Evolutionary conservation across 2,888 invertebrate genomes (phyloP), one percentile per base, ranked within the genome.

Genomic region (Bellardia pandia): DNA sequence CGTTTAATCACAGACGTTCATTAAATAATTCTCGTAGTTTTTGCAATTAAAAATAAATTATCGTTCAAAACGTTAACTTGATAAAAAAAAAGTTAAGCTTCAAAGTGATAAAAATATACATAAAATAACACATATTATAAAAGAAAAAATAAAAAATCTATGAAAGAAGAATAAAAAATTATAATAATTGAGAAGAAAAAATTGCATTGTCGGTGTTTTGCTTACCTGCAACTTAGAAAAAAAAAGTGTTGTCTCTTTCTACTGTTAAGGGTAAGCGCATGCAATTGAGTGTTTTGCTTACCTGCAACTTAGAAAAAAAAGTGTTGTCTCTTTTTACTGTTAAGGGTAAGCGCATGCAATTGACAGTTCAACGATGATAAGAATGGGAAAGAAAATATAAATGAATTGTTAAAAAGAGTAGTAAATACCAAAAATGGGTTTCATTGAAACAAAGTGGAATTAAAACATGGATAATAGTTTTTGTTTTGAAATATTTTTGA

Each of bases 371-470:
- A 37, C 37, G 66, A 51, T 64, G 66, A 64, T 76, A 56, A 64
- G 71, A 75, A 30, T 69, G 75, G 51, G 58, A 74, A 45, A 23
- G 53, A 76, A 68, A 23, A 72, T 69, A 69, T 53, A 82, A 68
- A 75, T 45, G 53, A 82, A 75, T 62, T 77, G 58, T 23, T 58
- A 75, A 56, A 72, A 40, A 64, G 74, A 85, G 45, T 85, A 58
- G 85, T 86, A 86, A 82, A 86, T 60, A 68, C 53, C 48, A 86
- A 78, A 82, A 66, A 81, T 77, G 74, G 86, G 66, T 74, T 86
- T 85, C 85, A 86, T 86, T 86, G 86, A 86, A 69, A 85, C 79
- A 69, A 78, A 75, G 45, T 75, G 69, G 33, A 75, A 79, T 33
- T 45, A 71, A 74, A 82, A 81, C 77, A n/a, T 58, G 86, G 81